A percentile compares a stretch with the other conserved stretches of the same genome.
phyloP scores from a whole-genome alignment of 1,140 invertebrate genomes.

The Chionoecetes opilio region DNA sequence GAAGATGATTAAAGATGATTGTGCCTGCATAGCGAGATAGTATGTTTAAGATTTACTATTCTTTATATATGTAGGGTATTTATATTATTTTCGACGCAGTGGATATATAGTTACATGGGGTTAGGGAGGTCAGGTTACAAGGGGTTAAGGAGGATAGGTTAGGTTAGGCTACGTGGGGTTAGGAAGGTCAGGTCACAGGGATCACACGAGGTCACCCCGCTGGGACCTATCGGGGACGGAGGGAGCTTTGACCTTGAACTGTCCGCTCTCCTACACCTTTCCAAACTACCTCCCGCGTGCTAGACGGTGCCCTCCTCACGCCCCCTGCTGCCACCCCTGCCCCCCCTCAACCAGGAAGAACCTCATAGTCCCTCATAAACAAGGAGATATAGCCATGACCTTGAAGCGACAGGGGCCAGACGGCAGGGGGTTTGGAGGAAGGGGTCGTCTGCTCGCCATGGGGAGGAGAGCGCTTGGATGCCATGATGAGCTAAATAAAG shows the following conservation, averaged over 20 bases:
- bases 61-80: no score
- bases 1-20: no score
- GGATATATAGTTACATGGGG: neutral
- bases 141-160: neutral
- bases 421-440: neutral
- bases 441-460: neutral
- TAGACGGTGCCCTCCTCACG: neutral
- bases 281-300: constrained; percentile 1
- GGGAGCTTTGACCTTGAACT: constrained; percentile 27
- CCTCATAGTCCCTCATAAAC: neutral
- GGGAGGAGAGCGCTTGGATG: constrained; percentile 23
- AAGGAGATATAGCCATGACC: neutral
- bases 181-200: neutral
- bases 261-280: constrained; percentile 23
- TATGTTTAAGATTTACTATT: no score
- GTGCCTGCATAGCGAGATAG: no score
- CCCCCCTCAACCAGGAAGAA: neutral
- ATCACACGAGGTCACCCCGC: neutral
- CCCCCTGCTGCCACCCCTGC: neutral
- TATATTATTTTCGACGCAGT: no score
- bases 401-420: neutral
- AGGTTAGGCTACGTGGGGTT: neutral
- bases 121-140: neutral
- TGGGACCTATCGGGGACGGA: neutral
- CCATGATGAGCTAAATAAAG: constrained; percentile 7